Base-by-base conservation (phyloP, 2,797 vertebrate species). In the Phylloscopus collybita region DNA sequence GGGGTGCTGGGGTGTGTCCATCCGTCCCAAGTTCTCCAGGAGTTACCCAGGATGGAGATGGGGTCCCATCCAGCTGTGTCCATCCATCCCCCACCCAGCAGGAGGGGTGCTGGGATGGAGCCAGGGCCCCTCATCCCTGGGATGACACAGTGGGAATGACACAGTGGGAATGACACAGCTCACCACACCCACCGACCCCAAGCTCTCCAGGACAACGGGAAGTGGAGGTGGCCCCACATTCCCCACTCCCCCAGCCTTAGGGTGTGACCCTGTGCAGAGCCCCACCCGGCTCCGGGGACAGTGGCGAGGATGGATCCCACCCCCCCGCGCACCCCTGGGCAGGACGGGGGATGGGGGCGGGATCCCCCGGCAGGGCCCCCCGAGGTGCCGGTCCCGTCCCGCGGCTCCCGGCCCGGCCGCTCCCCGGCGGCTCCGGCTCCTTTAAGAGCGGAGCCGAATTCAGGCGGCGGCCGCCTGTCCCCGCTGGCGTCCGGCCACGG, bases 361-460 rank as follows among this genome's bases (percentile, higher is more conserved):
- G 64, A 29, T 19, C 36, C 40, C 44, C 45, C 11, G 0, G 15
- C 29, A 23, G 66, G 38, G 65, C 38, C 61, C 38, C 8, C 69
- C 38, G 45, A 16, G 44, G 10, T 15, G 38, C 50, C 0, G 22
- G 29, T 5, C 16, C 4, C 29, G 8, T 67, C 70, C 73, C 14
- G 36, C 0, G 3, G 30, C 13, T 5, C 29, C 5, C 72, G 2
- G 40, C 66, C 70, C 6, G 47, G 56, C 67, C 6, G 53, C 49
- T 13, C 8, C 9, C 72, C 3, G 21, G 76, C 19, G 57, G 80
- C 86, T 73, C 47, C 62, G 76, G 56, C 91, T 88, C 94, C 93
- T 96, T 96, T 95, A 95, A 96, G 96, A 95, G 92, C 47, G 25
- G 47, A 80, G 80, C 91, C n/a, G 11, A 76, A 80, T 85, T 51